These are phyloP conservation scores for Arbacia lixula DNA, from an alignment of 53 echinoderm and acorn worm genomes.

Conservation along the genomic window DNA sequence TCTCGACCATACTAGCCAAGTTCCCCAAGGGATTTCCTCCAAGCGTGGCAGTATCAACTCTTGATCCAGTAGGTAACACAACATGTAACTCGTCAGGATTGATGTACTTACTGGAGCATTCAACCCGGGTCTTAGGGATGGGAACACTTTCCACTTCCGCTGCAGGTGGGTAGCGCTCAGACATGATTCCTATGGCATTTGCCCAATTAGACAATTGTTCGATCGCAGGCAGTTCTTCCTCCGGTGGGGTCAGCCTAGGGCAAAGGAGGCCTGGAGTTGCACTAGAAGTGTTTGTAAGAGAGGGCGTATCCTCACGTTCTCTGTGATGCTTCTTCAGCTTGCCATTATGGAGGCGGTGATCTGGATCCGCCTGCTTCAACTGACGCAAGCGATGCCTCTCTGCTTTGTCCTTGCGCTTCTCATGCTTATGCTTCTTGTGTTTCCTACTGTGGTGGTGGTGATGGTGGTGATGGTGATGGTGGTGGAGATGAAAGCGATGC, in stretches of 20 bases:
- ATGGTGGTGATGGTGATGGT: constrained; percentile 54
- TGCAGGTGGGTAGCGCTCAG: constrained; percentile 35
- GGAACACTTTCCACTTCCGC: constrained; percentile 10
- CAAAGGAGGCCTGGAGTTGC: background rate
- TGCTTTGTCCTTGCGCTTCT: constrained; percentile 50
- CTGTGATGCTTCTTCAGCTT: constrained; percentile 34
- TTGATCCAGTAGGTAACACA: constrained; percentile 67
- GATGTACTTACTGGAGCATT: constrained; percentile 73
- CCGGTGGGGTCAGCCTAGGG: constrained; percentile 1
- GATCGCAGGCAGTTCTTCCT: constrained; percentile 42
- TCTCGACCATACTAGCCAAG: constrained; percentile 91
- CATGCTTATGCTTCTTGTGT: constrained; percentile 47
- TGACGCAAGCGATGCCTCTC: constrained; percentile 41
- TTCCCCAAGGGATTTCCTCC: constrained; percentile 85
- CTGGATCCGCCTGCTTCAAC: background rate
- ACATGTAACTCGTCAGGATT: constrained; percentile 95
- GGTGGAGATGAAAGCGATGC: constrained; percentile 52
- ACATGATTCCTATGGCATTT: constrained; percentile 49
- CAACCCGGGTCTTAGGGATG: constrained; percentile 39
- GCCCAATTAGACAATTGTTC: constrained; percentile 51
- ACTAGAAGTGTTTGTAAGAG: background rate
- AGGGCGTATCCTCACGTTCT: background rate
- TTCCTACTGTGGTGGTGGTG: constrained; percentile 47
- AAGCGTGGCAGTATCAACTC: constrained; percentile 41
- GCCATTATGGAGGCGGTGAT: constrained; percentile 29